A percentile compares a stretch with the other conserved stretches of the same genome.
phyloP scores from a whole-genome alignment of 2,797 vertebrate genomes.

The Karalla daura region DNA sequence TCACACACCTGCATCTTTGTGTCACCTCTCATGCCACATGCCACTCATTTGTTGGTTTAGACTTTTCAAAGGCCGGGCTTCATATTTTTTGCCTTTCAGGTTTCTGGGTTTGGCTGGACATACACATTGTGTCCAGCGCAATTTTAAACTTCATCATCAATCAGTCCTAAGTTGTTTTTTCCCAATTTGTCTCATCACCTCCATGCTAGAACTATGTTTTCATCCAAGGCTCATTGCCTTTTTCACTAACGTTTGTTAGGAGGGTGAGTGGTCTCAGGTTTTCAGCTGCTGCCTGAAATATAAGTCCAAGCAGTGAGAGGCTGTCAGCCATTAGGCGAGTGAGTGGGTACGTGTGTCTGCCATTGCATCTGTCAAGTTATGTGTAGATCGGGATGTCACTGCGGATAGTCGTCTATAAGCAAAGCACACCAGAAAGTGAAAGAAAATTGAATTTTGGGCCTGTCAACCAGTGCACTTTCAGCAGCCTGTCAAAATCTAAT shows the following conservation, averaged over 20 bases:
- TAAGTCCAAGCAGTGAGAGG: conserved; percentile 54
- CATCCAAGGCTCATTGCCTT: conserved; percentile 19
- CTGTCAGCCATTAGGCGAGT: conserved; percentile 44
- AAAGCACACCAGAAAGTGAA: conserved; percentile 52
- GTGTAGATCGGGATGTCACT: conserved; percentile 47
- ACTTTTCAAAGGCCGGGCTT: too few species aligned
- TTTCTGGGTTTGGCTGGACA: too few species aligned
- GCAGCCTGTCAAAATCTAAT: conserved; percentile 69
- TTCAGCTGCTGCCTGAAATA: conserved; percentile 59
- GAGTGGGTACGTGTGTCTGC: conserved; percentile 6
- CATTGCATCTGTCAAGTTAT: conserved; percentile 31
- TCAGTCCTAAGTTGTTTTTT: background rate
- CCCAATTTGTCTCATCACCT: background rate
- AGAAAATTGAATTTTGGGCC: conserved; percentile 70
- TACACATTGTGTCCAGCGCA: too few species aligned
- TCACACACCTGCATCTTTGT: too few species aligned
- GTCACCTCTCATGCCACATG: too few species aligned
- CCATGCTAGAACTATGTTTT: conserved; percentile 14
- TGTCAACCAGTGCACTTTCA: conserved; percentile 59
- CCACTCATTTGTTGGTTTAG: too few species aligned
- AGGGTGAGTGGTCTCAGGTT: conserved; percentile 66
- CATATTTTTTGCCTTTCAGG: too few species aligned
- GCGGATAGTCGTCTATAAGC: conserved; percentile 53
- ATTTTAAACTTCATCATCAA: background rate
- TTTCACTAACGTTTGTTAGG: conserved; percentile 45